Evolutionary conservation across 2,113 vertebrate species (phyloP), one percentile per base, ranked within the genome.

Genomic region (Hassar affinis): DNA sequence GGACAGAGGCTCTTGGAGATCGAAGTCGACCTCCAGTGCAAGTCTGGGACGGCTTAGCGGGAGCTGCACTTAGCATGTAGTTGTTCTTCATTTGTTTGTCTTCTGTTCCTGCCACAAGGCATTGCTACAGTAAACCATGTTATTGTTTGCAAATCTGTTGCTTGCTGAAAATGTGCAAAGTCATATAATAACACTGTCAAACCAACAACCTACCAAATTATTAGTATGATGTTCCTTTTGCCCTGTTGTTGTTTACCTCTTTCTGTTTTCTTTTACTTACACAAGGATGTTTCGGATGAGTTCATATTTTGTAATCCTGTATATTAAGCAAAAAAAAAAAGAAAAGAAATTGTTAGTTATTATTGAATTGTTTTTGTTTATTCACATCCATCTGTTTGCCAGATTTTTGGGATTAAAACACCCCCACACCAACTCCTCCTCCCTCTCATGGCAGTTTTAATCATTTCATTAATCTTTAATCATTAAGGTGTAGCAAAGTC

Each of bases 1-100:
- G 92, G 89, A 6, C 90, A 91, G 61, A 89, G 86, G 83, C 82
- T 94, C 61, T 84, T 93, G 33, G 89, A 92, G 83, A 90, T 94
- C 0, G 92, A 92, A 74, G 9, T 27, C 1, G 88, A 86, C 84
- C 87, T 90, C 75, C 85, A 89, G 80, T 56, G 75, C 78, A 84
- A 74, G 64, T 76, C 75, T 5, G 76, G 15, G n/a, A 22, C 9
- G 49, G 47, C 56, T 82, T 66, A 69, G 77, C n/a, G 33, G 27
- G 75, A 79, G 33, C 57, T 79, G 84, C 42, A 82, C 6, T 47
- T 47, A 47, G 33, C n/a, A 14, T 25, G 4, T 18, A 52, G 45
- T 7, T 25, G 9, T n/a, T 54, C 27, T 14, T 68, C 27, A n/a
- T 30, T 6, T 68, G 25, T 33, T 79, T 45, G 33, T 47, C 38